Evolutionary conservation across 2,797 vertebrate species (phyloP).

Genomic region (Acomys russatus): DNA sequence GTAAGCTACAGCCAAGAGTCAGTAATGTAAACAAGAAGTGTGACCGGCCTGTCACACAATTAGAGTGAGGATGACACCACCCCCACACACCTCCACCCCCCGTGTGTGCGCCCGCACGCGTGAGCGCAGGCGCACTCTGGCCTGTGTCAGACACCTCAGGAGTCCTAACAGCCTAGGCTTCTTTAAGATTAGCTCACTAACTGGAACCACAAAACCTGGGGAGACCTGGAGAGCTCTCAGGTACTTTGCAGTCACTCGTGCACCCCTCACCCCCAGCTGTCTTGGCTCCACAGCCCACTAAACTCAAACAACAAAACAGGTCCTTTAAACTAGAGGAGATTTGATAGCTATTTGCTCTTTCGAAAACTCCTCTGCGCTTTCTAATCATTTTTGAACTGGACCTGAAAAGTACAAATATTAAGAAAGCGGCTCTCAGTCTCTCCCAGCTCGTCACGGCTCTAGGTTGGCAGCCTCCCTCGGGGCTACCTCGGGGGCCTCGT

Average conservation of each 20-base stretch:
- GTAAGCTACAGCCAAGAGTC: constrained; percentile 35
- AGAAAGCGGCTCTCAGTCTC: background rate
- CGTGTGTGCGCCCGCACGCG: too few relatives aligned
- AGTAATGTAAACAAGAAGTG: constrained; percentile 60
- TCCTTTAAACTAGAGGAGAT: background rate
- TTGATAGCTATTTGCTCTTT: background rate
- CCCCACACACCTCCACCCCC: too few relatives aligned
- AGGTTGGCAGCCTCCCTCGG: background rate
- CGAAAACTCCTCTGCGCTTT: constrained; percentile 23
- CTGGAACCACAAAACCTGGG: background rate
- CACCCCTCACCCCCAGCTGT: background rate
- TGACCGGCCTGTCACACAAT: constrained; percentile 6
- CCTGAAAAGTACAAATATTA: constrained; percentile 19
- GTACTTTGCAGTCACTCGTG: background rate
- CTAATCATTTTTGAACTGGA: constrained; percentile 23
- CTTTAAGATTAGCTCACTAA: background rate
- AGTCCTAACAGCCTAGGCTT: accelerated
- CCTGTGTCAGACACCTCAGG: background rate
- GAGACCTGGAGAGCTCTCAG: background rate
- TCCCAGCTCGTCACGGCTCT: background rate
- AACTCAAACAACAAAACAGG: background rate
- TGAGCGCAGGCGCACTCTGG: background rate
- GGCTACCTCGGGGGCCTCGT: background rate
- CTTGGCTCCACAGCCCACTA: background rate
- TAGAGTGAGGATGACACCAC: background rate